Base-by-base conservation (phyloP, 2,888 invertebrate species). In the Microctonus aethiopoides region DNA sequence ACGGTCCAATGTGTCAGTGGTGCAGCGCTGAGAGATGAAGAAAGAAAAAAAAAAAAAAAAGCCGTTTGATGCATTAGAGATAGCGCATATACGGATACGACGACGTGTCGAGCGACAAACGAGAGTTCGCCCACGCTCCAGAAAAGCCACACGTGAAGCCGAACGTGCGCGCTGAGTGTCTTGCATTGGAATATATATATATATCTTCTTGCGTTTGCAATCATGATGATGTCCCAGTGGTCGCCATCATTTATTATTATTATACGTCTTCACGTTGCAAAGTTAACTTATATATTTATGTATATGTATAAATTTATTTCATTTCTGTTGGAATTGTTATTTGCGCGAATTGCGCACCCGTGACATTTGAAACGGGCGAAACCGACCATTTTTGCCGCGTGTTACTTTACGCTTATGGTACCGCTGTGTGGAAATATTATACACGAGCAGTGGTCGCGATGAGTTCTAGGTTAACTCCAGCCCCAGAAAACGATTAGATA, bases 281-380 rank as follows among this genome's bases (percentile, higher is more conserved):
- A 34, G 13, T 24, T 56, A 22, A 6, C 39, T 39, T 16, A 9
- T 7, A 16, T 4, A 16, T 7, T 1, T 41, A 16, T 41, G 41
- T 41, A 4, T 16, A 41, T 41, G n/a, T 41, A 41, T n/a, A 41
- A 1, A 41, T 10, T 10, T 22, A 32, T 41, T 16, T 36, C 36
- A 36, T 26, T 54, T 20, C 41, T 64, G 61, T 26, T 29, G 41
- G 46, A 66, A 66, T 63, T 46, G 57, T 68, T 68, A 65, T 63
- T 70, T 67, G 72, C 70, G 72, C 70, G 72, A 67, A 74, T 69
- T 67, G 65, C 16, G 68, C 70, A 71, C 73, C 75, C 72, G 71
- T 76, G 75, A 75, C 76, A 74, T 75, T 76, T 74, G 64, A 75
- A 76, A 76, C 71, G 71, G 46, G 72, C 70, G 72, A 62, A 62